These are phyloP conservation scores for Microlaimidae sp. DNA, from an alignment of 2,888 invertebrate species.

Conservation along the genomic window DNA sequence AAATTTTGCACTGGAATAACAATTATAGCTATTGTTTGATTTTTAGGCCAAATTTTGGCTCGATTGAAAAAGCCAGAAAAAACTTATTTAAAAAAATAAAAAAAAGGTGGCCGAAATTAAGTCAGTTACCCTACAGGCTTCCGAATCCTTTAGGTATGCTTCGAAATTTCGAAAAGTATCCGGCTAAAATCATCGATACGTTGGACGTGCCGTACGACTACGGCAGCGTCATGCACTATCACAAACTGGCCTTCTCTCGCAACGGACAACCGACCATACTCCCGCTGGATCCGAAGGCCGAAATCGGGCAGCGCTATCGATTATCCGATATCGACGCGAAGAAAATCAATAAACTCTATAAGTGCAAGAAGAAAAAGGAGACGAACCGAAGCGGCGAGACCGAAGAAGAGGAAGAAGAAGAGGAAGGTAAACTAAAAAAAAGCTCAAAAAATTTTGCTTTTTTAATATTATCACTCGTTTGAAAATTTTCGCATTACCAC, in stretches of 20 bases:
- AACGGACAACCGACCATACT: slow-evolving; percentile 42
- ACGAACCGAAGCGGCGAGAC: too few species aligned
- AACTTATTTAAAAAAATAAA: too few species aligned
- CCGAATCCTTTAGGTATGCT: slow-evolving; percentile 39
- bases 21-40: too few species aligned
- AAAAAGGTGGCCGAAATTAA: too few species aligned
- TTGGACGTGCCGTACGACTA: slow-evolving; percentile 54
- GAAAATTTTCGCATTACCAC: too few species aligned
- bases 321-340: slow-evolving; percentile 28
- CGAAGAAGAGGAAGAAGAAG: slow-evolving; percentile 3
- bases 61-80: too few species aligned
- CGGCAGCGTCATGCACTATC: slow-evolving; percentile 61
- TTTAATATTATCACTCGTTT: too few species aligned
- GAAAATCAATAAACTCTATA: slow-evolving; percentile 37
- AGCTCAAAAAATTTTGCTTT: neutral
- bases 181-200: slow-evolving; percentile 37
- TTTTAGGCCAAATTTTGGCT: too few species aligned
- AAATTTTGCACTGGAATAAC: too few species aligned
- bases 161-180: slow-evolving; percentile 42
- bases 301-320: slow-evolving; percentile 44
- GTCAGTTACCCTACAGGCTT: too few species aligned
- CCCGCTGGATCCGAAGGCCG: slow-evolving; percentile 39
- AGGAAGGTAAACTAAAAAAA: neutral
- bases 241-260: slow-evolving; percentile 41
- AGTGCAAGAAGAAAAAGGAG: too few species aligned